Evolutionary conservation across 2,888 invertebrate genomes (phyloP), one percentile per base, ranked within the genome.

Genomic region (Drosophila nr. medialis): DNA sequence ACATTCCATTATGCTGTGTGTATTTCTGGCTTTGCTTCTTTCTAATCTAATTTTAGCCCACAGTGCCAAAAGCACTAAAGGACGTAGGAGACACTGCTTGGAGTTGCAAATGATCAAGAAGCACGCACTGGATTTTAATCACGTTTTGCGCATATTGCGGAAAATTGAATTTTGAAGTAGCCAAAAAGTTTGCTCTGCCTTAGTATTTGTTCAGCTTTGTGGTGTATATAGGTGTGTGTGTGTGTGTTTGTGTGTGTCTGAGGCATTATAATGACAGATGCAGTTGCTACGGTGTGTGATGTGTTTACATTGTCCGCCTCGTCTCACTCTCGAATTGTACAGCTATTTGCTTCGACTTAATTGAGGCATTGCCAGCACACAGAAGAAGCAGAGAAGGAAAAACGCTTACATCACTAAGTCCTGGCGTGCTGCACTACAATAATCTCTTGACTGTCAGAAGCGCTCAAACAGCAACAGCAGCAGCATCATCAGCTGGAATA

Each of bases 131-230:
- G 80, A 86, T 80, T 88, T 83, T 88, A 87, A 88, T 88, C 86
- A 84, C 77, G 86, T 85, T 91, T 90, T 90, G 89, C 80, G 87
- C 91, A 86, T 85, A 78, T 88, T 85, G 90, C 91, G 90, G 88
- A 89, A 90, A 91, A 90, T 91, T 90, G 83, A 90, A 89, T 89
- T 91, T 91, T 80, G 80, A 80, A 81, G 80, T 87, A 85, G 70
- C 83, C 77, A 73, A 81, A 81, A 77, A 80, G 55, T 68, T 72
- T 73, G 36, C 48, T 48, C 45, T 50, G 49, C 40, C 69, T 56
- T 50, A 49, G 53, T n/a, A 65, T 66, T 71, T 73, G 62, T 42
- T 63, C 59, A 6, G 56, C 34, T 53, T 30, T 53, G n/a, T 36
- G 10, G 32, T 51, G n/a, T 49, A 36, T 48, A n/a, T 30, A 11